Conservation (phyloP, 2,797 vertebrate species). For the Pampus argenteus region DNA sequence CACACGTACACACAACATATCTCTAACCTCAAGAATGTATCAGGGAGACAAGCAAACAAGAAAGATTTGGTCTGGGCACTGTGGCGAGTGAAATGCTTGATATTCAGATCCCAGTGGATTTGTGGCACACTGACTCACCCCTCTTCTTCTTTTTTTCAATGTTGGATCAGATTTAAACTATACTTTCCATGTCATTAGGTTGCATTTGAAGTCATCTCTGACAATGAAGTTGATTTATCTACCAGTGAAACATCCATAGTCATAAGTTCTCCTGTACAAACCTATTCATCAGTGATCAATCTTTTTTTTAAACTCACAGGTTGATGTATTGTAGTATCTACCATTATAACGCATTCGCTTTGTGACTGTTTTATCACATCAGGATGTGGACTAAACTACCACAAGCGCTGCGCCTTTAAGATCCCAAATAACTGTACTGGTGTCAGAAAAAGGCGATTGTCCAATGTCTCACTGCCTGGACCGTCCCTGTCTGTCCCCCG, state of each 20-base stretch:
- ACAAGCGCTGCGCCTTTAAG: conserved; percentile 98
- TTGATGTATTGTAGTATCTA: background rate
- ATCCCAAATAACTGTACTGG: conserved; percentile 98
- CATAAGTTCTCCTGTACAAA: conserved; percentile 16
- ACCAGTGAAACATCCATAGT: conserved; percentile 15
- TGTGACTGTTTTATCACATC: conserved; percentile 43
- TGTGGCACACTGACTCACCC: conserved; percentile 20
- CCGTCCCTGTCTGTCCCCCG: conserved; percentile 91
- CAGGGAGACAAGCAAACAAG: conserved; percentile 26
- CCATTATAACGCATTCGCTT: background rate
- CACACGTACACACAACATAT: conserved; percentile 11
- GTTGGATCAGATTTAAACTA: conserved; percentile 40
- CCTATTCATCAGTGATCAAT: conserved; percentile 23
- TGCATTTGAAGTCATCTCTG: conserved; percentile 19
- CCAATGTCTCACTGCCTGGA: conserved; percentile 94
- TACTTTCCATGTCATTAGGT: conserved; percentile 32
- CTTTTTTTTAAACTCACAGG: conserved; percentile 3
- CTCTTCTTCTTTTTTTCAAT: conserved; percentile 26
- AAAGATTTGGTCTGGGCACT: conserved; percentile 29
- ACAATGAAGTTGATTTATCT: conserved; percentile 27
- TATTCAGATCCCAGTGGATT: conserved; percentile 58
- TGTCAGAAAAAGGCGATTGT: conserved; percentile 93
- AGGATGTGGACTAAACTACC: conserved; percentile 98
- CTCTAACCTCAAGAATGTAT: conserved; percentile 46
- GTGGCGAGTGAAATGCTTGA: conserved; percentile 51